Percentiles rank a stretch among this genome's conserved stretches.
These are phyloP conservation scores for Rotaria macrura DNA, from an alignment of 2,888 invertebrate species.

Conservation along the genomic window DNA sequence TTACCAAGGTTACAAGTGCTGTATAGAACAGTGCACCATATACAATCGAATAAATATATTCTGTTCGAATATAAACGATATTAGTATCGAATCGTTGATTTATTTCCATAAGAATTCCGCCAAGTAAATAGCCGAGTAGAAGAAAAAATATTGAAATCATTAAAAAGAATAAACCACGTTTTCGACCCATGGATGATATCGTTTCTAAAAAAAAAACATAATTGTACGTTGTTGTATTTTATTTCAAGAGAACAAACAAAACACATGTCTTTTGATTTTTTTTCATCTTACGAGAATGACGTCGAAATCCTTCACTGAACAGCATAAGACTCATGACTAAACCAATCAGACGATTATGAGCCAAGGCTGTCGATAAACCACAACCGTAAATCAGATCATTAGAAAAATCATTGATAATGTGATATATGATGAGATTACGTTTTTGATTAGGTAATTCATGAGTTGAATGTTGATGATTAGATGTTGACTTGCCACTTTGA, in stretches of 20 bases:
- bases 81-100: neutral
- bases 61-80: neutral
- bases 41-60: conserved; percentile 10
- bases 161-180: neutral
- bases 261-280: neutral
- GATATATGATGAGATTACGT: neutral
- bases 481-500: neutral
- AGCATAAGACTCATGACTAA: neutral
- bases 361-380: neutral
- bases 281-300: neutral
- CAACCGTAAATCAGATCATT: conserved; percentile 11
- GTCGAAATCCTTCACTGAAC: neutral
- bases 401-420: neutral
- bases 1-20: conserved; percentile 2
- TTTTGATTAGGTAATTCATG: neutral
- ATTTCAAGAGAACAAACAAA: neutral
- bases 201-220: neutral
- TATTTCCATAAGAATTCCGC: neutral
- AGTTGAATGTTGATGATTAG: neutral
- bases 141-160: neutral
- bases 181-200: neutral
- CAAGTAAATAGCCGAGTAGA: neutral
- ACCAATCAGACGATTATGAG: neutral
- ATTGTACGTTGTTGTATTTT: neutral
- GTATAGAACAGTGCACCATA: neutral